Evolutionary conservation across 2,113 vertebrate genomes (phyloP), one percentile per base, ranked within the genome.

Genomic region (Aegotheles bennettii): DNA sequence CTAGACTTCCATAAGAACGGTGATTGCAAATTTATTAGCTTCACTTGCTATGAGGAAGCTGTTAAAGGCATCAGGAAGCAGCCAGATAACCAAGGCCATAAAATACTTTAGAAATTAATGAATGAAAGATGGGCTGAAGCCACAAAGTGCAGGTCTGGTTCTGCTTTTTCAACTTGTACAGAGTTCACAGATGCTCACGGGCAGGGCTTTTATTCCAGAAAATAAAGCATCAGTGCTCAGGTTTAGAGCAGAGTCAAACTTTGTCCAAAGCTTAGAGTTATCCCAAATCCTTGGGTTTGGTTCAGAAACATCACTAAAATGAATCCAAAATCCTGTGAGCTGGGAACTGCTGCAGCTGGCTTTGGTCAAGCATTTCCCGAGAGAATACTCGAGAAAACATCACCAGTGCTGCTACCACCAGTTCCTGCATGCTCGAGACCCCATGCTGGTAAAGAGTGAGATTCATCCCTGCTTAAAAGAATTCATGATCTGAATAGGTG

Each of bases 31-130:
- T 96, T 93, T 95, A 96, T 95, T 93, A 92, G 90, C 88, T 90
- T 96, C 88, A 90, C 92, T 96, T 86, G 88, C 93, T 95, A 78
- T n/a, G 60, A 96, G 95, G 94, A 96, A 97, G 94, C 96, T 96
- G 95, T 95, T 96, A 96, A 97, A 96, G 95, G 93, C 94, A 96
- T 96, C 95, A 96, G 95, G 96, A 97, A 96, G 95, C 88, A 95
- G 90, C 86, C 95, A 96, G 93, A 96, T 96, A 97, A 96, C 90
- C 88, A 69, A 94, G 88, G 85, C 88, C 88, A 67, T 96, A 96
- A 96, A 97, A 95, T 95, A 96, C 94, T 95, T 90, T 23, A 45
- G 95, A 90, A 97, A 97, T 94, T 94, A 96, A 94, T 97, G 93
- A 94, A 92, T 96, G 95, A 96, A 96, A 97, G 95, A 95, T 94